Conservation (phyloP, 2,797 vertebrate species). For the Nyctibius grandis region DNA sequence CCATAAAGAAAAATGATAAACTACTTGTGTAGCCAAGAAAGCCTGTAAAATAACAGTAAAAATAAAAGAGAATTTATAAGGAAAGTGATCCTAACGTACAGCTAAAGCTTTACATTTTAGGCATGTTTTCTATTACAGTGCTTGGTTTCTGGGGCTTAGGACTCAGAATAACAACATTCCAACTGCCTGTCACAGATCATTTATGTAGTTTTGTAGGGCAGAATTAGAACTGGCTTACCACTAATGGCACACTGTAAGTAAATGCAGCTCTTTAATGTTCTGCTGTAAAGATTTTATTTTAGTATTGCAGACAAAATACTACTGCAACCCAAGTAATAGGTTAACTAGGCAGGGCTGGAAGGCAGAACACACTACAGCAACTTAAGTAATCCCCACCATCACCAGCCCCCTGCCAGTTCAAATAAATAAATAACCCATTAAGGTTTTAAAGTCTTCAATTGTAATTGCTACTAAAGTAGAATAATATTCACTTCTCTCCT, state of each 20-base stretch:
- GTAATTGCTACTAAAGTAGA: constrained; percentile 61
- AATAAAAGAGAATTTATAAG: constrained; percentile 85
- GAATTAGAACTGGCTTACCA: constrained; percentile 80
- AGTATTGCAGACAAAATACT: constrained; percentile 78
- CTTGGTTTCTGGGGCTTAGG: constrained; percentile 77
- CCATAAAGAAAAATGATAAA: constrained; percentile 91
- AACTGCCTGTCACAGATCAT: constrained; percentile 80
- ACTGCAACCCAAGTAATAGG: constrained; percentile 76
- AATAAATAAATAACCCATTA: constrained; percentile 67
- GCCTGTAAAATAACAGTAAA: constrained; percentile 85
- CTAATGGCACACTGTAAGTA: constrained; percentile 77
- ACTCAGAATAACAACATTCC: constrained; percentile 78
- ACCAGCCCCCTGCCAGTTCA: constrained; percentile 51
- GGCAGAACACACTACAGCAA: constrained; percentile 63
- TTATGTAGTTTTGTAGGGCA: constrained; percentile 76
- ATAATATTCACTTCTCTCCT: constrained; percentile 44
- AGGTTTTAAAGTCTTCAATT: constrained; percentile 51
- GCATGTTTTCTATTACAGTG: constrained; percentile 77
- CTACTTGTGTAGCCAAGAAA: constrained; percentile 97
- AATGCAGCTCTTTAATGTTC: constrained; percentile 80
- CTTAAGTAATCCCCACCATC: constrained; percentile 50
- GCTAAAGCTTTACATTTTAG: constrained; percentile 74
- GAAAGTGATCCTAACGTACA: constrained; percentile 75
- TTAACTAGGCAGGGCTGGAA: constrained; percentile 76
- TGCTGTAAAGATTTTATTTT: constrained; percentile 82